Percentiles rank a stretch among this genome's conserved stretches.
phyloP scores from a whole-genome alignment of 2,888 invertebrate genomes.

The Stegophylla sp. region DNA sequence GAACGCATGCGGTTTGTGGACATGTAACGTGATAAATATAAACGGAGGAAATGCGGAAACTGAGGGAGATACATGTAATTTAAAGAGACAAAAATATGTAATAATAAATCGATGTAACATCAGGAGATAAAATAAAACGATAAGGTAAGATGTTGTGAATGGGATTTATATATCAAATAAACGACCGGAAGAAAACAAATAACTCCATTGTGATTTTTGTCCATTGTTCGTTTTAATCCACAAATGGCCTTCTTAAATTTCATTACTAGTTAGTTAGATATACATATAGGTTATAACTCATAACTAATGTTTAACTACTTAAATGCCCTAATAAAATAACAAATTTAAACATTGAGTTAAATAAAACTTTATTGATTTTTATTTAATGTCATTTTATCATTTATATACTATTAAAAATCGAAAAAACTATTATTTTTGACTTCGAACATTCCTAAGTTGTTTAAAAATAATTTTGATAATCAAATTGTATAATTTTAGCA shows the following conservation, averaged over 20 bases:
- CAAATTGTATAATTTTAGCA: too few species aligned
- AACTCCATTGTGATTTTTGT: conserved; percentile 22
- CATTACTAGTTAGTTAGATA: not conserved
- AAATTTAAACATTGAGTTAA: too few species aligned
- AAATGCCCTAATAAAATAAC: too few species aligned
- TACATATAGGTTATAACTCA: too few species aligned
- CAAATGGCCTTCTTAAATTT: not conserved
- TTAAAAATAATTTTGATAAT: too few species aligned
- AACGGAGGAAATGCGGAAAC: conserved; percentile 11
- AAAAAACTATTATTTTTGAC: too few species aligned
- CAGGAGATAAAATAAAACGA: conserved; percentile 41
- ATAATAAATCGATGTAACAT: conserved; percentile 40
- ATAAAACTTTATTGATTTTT: too few species aligned
- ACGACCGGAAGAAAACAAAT: conserved; percentile 31
- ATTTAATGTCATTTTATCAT: too few species aligned
- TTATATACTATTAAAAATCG: too few species aligned
- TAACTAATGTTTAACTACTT: too few species aligned
- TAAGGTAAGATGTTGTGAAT: conserved; percentile 43
- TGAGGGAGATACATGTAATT: conserved; percentile 26
- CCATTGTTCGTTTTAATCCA: conserved; percentile 40
- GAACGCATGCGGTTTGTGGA: conserved; percentile 16
- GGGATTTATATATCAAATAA: conserved; percentile 29
- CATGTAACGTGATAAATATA: conserved; percentile 18
- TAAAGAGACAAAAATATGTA: conserved; percentile 39
- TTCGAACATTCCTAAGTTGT: too few species aligned